These are phyloP conservation scores for Rousettus leschenaultii DNA, from an alignment of 2,113 vertebrate species.

Conservation along the genomic window DNA sequence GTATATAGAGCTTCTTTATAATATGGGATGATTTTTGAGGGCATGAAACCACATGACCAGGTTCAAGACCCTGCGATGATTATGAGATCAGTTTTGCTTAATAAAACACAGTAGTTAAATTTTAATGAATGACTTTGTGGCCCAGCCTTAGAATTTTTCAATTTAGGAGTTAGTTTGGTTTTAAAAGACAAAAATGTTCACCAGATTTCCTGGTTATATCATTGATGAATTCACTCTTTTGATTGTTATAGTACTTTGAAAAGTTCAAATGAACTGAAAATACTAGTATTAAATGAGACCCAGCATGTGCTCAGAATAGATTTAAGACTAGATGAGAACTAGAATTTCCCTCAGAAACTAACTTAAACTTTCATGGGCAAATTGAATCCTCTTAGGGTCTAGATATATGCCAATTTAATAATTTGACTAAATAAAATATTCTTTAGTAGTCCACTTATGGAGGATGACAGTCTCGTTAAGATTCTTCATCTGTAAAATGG, in stretches of 20 bases:
- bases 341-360: constrained; percentile 1
- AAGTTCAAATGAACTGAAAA: constrained; percentile 8
- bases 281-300: background rate
- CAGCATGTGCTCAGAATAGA: background rate
- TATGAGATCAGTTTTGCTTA: background rate
- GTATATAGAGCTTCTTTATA: background rate
- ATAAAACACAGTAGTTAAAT: background rate
- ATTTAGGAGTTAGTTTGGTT: background rate
- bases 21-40: background rate
- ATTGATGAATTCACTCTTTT: background rate
- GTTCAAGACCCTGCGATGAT: background rate
- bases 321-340: background rate
- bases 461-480: background rate
- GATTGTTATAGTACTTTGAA: background rate
- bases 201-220: constrained; percentile 4
- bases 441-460: background rate
- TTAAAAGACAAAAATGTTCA: background rate
- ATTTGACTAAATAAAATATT: constrained; percentile 20
- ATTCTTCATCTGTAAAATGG: constrained; percentile 23
- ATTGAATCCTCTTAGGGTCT: background rate
- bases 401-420: constrained; percentile 13
- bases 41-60: background rate
- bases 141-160: background rate
- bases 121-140: background rate
- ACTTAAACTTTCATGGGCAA: background rate